Evolutionary conservation across 2,888 invertebrate genomes (phyloP), one percentile per base, ranked within the genome.

Genomic region (Tanytarsus gracilentus): DNA sequence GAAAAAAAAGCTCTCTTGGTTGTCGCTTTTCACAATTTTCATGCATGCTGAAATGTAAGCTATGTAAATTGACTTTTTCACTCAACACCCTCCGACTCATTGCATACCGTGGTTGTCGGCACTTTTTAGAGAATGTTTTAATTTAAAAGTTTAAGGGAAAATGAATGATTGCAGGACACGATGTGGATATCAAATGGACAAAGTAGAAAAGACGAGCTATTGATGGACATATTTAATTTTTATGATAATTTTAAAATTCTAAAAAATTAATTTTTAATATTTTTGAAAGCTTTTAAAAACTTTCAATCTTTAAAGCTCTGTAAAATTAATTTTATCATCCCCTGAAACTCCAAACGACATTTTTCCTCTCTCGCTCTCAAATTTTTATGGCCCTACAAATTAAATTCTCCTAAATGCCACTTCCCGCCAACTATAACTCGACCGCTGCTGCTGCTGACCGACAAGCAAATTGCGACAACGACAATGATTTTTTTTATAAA

Each of bases 61-160:
- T 21, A 44, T 44, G 44, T 44, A 44, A 44, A 44, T 44, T 44
- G 44, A 44, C 44, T 44, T 44, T 44, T 44, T 18, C 44, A 44
- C 44, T 44, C 44, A 44, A 36, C 36, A 36, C 16, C 16, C 36
- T 14, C 36, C 16, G n/a, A n/a, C n/a, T n/a, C n/a, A n/a, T n/a
- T n/a, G n/a, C 44, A 44, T 21, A 18, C 18, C 18, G 44, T 18
- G 44, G 44, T 44, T 23, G 23, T 11, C 18, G 18, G 44, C 7
- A 8, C 18, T 14, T 18, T 18, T 23, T 44, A 33, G 33, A 36
- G 16, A 36, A 36, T 36, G 14, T 44, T 44, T 44, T 44, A 44
- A 44, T 9, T 21, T n/a, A n/a, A n/a, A n/a, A n/a, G n/a, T n/a
- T n/a, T n/a, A n/a, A n/a, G n/a, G n/a, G n/a, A n/a, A n/a, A n/a